A percentile compares a stretch with the other conserved stretches of the same genome.
Evolutionary conservation across 2,113 vertebrate species (phyloP).

Genomic region (Takifugu flavidus): DNA sequence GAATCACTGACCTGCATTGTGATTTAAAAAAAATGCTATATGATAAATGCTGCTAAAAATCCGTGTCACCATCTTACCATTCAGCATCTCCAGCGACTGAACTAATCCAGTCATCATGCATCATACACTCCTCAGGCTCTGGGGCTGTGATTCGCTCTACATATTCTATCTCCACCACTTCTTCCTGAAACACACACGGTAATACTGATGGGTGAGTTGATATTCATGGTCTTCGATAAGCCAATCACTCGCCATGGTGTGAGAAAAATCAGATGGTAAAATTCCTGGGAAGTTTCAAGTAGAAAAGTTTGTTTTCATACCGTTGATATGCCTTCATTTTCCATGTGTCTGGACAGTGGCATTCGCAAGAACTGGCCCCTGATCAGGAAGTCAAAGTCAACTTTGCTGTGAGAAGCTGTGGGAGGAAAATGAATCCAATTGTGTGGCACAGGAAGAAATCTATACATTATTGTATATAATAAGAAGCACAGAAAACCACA

Average conservation of each 20-base stretch:
- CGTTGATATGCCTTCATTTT: constrained; percentile 87
- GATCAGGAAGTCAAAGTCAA: constrained; percentile 98
- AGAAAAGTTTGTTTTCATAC: constrained; percentile 63
- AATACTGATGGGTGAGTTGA: not conserved
- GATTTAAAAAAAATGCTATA: too few relatives aligned
- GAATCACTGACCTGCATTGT: too few relatives aligned
- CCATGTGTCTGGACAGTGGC: constrained; percentile 84
- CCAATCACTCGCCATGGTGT: too few relatives aligned
- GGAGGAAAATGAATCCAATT: constrained; percentile 6
- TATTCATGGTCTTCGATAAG: too few relatives aligned
- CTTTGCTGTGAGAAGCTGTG: constrained; percentile 85
- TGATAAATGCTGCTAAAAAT: too few relatives aligned
- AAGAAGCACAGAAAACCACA: not conserved
- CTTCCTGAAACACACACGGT: constrained; percentile 81
- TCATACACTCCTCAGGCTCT: constrained; percentile 92
- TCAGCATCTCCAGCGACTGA: constrained; percentile 84
- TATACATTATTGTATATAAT: not conserved
- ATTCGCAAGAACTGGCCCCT: constrained; percentile 89
- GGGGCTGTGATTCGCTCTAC: constrained; percentile 91
- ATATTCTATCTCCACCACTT: constrained; percentile 94
- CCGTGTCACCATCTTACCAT: constrained; percentile 75
- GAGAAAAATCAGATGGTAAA: not conserved
- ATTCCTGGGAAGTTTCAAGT: not conserved
- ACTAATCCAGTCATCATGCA: constrained; percentile 98
- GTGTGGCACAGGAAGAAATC: not conserved